phyloP scores from a whole-genome alignment of 2,888 invertebrate genomes.

The Sinotaia quadrata region DNA sequence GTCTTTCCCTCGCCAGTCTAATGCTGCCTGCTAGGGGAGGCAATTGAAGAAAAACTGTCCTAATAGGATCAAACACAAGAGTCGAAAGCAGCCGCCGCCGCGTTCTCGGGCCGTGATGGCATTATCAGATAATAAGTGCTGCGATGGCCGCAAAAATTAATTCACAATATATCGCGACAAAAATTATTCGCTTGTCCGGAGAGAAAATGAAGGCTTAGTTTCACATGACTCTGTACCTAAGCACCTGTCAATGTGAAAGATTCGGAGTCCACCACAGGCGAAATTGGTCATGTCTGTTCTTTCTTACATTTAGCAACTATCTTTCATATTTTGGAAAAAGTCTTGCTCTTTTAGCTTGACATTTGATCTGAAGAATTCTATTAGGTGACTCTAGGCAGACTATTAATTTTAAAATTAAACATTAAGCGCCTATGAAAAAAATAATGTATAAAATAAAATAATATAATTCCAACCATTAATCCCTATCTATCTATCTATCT shows the following conservation, averaged over 20 bases:
- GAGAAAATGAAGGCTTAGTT: conserved; percentile 15
- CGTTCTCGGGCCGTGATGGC: background rate
- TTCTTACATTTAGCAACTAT: no score
- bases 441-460: no score
- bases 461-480: no score
- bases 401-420: no score
- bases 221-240: conserved; percentile 1
- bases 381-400: no score
- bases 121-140: conserved; percentile 4
- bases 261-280: no score
- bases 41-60: conserved; percentile 17
- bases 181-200: conserved; percentile 1
- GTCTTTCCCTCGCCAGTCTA: background rate
- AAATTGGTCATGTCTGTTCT: no score
- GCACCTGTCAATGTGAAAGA: background rate
- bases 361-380: no score
- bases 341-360: no score
- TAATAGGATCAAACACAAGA: conserved; percentile 14
- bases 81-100: background rate
- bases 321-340: no score
- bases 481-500: conserved; percentile 11
- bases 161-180: conserved; percentile 10
- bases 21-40: conserved; percentile 1
- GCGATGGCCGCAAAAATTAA: conserved; percentile 4
- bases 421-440: no score